Base-by-base conservation (phyloP, 2,888 invertebrate species). In the Galeopsomyia nigrocyanea region DNA sequence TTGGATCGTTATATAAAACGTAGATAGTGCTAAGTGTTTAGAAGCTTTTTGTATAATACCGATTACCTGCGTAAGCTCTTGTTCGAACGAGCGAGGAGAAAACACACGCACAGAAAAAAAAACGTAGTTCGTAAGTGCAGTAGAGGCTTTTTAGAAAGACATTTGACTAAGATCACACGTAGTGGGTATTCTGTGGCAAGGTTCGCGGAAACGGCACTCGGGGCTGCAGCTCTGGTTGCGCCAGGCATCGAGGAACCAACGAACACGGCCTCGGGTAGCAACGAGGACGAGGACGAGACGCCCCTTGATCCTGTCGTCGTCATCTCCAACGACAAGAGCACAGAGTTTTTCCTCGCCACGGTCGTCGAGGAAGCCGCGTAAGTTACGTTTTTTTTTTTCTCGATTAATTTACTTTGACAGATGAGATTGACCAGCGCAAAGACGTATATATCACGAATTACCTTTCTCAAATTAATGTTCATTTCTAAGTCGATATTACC, bases 201-300 rank as follows among this genome's bases (percentile, higher is more conserved):
- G 80, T 89, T 95, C 82, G 94, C 94, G 53, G 95, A 95, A 87
- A 95, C 95, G 50, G 92, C 92, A 55, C 86, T 94, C 76, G 89
- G 90, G 70, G 90, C 90, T 16, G 87, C 88, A 71, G 89, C 90
- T 60, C 85, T 90, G 75, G 86, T 86, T 64, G 84, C 85, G 26
- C 89, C 91, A 19, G 91, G 92, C 78, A 93, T 94, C 75, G 95
- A 95, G 84, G 90, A 93, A 82, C 94, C 95, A 64, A 96, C 96
- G 19, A 96, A 96, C 85, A 96, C 96, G 10, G 96, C 95, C 14
- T 95, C 95, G 6, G 95, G 95, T 10, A 95, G 95, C 82, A 95
- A 95, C 83, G 95, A 95, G 81, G 94, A 95, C 76, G 94, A 94
- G 77, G 93, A 93, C 77, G 90, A 90, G 73, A 86, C 85, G 39